Percentiles rank a stretch among this genome's conserved stretches.
Evolutionary conservation across 1,140 invertebrate genomes (phyloP).

Genomic region (Probaryconus sp.): DNA sequence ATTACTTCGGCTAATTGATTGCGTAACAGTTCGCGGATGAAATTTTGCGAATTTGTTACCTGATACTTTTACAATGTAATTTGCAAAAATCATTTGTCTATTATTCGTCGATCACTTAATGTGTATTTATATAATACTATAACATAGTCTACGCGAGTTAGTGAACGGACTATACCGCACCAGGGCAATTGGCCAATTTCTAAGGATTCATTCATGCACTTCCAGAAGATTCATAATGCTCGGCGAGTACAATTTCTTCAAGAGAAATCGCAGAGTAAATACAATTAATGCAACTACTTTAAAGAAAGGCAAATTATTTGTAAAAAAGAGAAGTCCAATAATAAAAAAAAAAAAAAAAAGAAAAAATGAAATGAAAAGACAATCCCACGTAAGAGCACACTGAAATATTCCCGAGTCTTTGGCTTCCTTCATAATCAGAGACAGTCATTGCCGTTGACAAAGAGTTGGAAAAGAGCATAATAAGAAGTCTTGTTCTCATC

Average conservation of each 20-base stretch:
- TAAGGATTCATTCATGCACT: constrained; percentile 63
- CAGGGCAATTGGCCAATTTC: constrained; percentile 63
- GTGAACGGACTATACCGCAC: constrained; percentile 22
- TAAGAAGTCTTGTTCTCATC: constrained; percentile 53
- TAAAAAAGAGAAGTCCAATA: too few species aligned
- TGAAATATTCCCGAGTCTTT: too few species aligned
- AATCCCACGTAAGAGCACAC: too few species aligned
- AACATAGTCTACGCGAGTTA: constrained; percentile 19
- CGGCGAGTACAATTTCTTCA: constrained; percentile 32
- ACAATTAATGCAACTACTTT: too few species aligned
- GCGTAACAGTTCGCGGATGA: background rate
- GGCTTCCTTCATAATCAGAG: constrained; percentile 26
- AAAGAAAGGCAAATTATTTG: too few species aligned
- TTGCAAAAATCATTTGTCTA: too few species aligned
- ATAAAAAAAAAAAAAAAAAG: too few species aligned
- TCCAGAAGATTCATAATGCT: constrained; percentile 56
- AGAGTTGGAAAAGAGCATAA: constrained; percentile 50
- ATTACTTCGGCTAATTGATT: constrained; percentile 19
- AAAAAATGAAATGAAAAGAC: too few species aligned
- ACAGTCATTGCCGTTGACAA: constrained; percentile 45
- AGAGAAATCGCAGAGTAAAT: too few species aligned
- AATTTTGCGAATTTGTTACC: too few species aligned
- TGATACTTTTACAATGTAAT: too few species aligned
- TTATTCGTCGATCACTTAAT: background rate
- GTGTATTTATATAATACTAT: constrained; percentile 45